phyloP scores from a whole-genome alignment of 2,888 invertebrate genomes.

The Cheilosia scutellata region DNA sequence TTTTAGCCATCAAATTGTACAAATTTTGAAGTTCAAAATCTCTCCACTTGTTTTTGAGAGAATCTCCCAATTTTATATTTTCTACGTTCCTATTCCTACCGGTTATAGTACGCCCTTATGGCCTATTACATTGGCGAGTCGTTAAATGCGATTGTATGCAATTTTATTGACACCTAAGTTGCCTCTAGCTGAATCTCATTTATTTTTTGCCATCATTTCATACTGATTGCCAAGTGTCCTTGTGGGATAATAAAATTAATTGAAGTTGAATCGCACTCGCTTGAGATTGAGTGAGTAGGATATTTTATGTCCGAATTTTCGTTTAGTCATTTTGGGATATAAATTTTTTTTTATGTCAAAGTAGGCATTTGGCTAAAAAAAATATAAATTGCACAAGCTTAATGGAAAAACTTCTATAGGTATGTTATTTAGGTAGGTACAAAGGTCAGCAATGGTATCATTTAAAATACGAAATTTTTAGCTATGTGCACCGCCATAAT shows the following conservation, averaged over 20 bases:
- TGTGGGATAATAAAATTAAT: slow-evolving; percentile 41
- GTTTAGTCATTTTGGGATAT: too few relatives aligned
- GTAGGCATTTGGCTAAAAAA: too few relatives aligned
- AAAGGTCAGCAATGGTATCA: too few relatives aligned
- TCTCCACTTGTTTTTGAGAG: neutral
- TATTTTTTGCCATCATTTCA: slow-evolving; percentile 5
- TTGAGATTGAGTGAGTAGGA: too few relatives aligned
- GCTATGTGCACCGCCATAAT: too few relatives aligned
- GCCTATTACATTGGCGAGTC: slow-evolving; percentile 1
- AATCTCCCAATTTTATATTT: slow-evolving; percentile 12
- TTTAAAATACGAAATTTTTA: too few relatives aligned
- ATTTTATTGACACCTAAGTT: slow-evolving; percentile 1
- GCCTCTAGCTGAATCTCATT: neutral
- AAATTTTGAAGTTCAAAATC: neutral
- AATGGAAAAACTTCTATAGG: too few relatives aligned
- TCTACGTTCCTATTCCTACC: neutral
- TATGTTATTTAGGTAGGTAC: too few relatives aligned
- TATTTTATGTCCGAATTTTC: too few relatives aligned
- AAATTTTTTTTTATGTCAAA: too few relatives aligned
- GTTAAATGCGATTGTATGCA: neutral
- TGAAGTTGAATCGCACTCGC: neutral
- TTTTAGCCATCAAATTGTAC: too few relatives aligned
- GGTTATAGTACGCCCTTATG: slow-evolving; percentile 19
- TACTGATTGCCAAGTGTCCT: slow-evolving; percentile 23
- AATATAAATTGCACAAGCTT: too few relatives aligned